Conservation (phyloP, 1,140 invertebrate species). For the Drosophila virilis region DNA sequence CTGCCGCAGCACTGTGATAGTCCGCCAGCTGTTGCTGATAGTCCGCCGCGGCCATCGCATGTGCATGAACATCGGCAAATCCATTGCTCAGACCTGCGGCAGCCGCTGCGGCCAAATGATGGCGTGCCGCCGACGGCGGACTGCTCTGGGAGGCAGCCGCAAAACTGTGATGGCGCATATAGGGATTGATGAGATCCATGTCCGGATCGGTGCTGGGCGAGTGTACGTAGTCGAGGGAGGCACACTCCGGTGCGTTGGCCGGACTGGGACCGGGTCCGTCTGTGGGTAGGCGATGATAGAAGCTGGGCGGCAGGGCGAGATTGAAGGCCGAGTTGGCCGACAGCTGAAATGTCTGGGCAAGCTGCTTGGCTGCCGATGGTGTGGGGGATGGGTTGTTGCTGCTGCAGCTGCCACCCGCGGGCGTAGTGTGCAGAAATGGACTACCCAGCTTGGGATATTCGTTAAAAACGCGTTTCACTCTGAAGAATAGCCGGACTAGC, state of each 20-base stretch:
- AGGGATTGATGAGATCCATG: constrained; percentile 83
- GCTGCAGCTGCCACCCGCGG: constrained; percentile 67
- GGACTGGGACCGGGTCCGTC: constrained; percentile 22
- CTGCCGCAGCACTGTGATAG: constrained; percentile 77
- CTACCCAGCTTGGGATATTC: constrained; percentile 80
- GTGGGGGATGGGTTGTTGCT: constrained; percentile 64
- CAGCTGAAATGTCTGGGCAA: constrained; percentile 73
- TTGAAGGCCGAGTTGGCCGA: constrained; percentile 81
- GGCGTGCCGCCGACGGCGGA: constrained; percentile 68
- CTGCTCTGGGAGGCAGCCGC: constrained; percentile 67
- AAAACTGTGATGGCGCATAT: constrained; percentile 81
- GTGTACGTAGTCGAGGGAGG: constrained; percentile 38
- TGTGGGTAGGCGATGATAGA: constrained; percentile 50
- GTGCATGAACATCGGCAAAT: constrained; percentile 69
- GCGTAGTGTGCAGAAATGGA: constrained; percentile 74
- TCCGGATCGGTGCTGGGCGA: constrained; percentile 44
- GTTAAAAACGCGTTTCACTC: constrained; percentile 18
- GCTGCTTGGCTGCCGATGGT: constrained; percentile 55
- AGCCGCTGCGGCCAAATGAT: constrained; percentile 63
- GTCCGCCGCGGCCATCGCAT: constrained; percentile 72
- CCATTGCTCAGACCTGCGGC: constrained; percentile 63
- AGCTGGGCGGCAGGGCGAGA: constrained; percentile 70
- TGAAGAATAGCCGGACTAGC: background rate
- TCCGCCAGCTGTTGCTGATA: constrained; percentile 79
- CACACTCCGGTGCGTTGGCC: constrained; percentile 36